Evolutionary conservation across 2,113 vertebrate species (phyloP).

Genomic region (Illadopsis cleaveri): DNA sequence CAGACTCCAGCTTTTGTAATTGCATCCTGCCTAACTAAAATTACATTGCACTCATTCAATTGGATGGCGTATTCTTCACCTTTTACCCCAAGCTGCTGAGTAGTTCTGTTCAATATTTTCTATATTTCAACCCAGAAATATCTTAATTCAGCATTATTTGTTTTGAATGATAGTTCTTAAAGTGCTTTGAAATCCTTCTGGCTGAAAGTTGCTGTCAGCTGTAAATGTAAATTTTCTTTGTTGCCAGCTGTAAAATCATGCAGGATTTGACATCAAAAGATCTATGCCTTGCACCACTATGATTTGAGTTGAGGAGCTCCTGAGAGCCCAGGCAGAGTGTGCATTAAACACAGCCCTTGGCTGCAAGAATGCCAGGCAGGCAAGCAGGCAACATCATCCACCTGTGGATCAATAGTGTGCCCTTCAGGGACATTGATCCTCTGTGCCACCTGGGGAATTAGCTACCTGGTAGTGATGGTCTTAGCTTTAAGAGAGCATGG

Average conservation of each 20-base stretch:
- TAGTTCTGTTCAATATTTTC: conserved; percentile 34
- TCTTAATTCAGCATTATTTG: conserved; percentile 28
- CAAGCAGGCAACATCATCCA: neutral
- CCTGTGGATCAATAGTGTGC: conserved; percentile 10
- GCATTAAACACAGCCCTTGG: neutral
- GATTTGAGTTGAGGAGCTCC: neutral
- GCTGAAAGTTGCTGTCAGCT: conserved; percentile 26
- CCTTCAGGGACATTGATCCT: conserved; percentile 9
- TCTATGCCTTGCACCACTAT: neutral
- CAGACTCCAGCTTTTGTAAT: conserved; percentile 55
- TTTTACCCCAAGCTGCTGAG: conserved; percentile 41
- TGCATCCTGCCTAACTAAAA: conserved; percentile 47
- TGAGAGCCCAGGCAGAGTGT: neutral
- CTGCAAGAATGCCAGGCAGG: neutral
- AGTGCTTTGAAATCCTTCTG: conserved; percentile 40
- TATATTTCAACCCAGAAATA: conserved; percentile 41
- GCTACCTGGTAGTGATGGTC: neutral
- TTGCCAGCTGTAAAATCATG: conserved; percentile 40
- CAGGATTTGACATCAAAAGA: conserved; percentile 23
- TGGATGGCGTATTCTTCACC: conserved; percentile 11
- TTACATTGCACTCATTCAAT: neutral
- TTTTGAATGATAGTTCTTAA: conserved; percentile 32
- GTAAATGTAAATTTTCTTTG: conserved; percentile 40
- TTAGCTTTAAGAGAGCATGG: neutral
- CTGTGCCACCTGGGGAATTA: neutral